A percentile compares a stretch with the other conserved stretches of the same genome.
phyloP scores from a whole-genome alignment of 2,797 vertebrate genomes.

The Pitangus sulphuratus region DNA sequence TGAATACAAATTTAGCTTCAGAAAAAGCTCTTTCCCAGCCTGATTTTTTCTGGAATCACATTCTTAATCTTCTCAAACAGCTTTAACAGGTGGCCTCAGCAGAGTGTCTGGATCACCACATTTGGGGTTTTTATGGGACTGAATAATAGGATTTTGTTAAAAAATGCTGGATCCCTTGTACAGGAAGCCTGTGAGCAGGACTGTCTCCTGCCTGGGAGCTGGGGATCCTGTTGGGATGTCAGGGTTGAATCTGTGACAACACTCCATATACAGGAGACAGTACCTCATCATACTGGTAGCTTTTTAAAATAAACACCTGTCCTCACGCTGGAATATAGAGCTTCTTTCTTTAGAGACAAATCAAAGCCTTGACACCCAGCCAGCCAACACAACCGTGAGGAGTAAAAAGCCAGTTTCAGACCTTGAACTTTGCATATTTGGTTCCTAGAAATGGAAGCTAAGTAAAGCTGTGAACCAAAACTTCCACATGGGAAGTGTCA shows the following conservation, averaged over 20 bases:
- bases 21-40: background rate
- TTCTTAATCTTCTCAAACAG: background rate
- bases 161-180: background rate
- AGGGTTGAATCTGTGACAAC: background rate
- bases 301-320: background rate
- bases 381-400: background rate
- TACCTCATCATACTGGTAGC: background rate
- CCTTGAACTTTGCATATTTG: background rate
- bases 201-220: background rate
- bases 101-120: background rate
- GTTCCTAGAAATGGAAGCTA: background rate
- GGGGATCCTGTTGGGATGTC: background rate
- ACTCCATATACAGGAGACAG: background rate
- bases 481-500: background rate
- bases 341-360: background rate
- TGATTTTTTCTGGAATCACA: background rate
- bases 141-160: background rate
- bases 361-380: background rate
- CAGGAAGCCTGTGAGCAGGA: fast-evolving
- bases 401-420: background rate
- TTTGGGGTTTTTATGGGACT: background rate
- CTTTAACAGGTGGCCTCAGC: background rate
- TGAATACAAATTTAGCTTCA: background rate
- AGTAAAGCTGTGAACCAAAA: background rate
- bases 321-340: background rate